phyloP scores from a whole-genome alignment of 1,140 invertebrate genomes.

The Phenacoccus solenopsis region DNA sequence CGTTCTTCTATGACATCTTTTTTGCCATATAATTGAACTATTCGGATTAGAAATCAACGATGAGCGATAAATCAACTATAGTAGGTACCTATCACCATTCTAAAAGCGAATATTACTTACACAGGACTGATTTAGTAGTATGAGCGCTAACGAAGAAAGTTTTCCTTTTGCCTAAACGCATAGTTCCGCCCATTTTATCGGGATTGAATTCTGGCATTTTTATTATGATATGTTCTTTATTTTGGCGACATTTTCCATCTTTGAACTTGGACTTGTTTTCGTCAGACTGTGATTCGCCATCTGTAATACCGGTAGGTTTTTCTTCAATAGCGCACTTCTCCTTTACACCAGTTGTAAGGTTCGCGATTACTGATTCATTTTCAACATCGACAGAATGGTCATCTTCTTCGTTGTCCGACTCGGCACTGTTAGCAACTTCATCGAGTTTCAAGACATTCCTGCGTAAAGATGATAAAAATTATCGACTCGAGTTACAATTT shows the following conservation, averaged over 20 bases:
- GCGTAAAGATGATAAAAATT: too few relatives aligned
- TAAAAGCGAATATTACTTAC: slow-evolving; percentile 41
- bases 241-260: slow-evolving; percentile 36
- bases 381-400: too few relatives aligned
- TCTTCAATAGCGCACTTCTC: too few relatives aligned
- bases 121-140: slow-evolving; percentile 45
- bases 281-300: too few relatives aligned
- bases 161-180: slow-evolving; percentile 84
- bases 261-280: neutral
- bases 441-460: slow-evolving; percentile 65
- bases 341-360: slow-evolving; percentile 32
- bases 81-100: too few relatives aligned
- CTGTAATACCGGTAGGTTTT: neutral
- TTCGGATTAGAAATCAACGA: slow-evolving; percentile 29
- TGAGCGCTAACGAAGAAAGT: slow-evolving; percentile 57
- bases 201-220: slow-evolving; percentile 97
- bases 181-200: slow-evolving; percentile 82
- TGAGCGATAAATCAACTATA: neutral
- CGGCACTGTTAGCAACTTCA: slow-evolving; percentile 72
- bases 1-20: slow-evolving; percentile 77
- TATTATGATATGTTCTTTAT: slow-evolving; percentile 71
- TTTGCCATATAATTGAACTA: slow-evolving; percentile 73
- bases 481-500: too few relatives aligned
- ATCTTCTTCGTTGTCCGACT: slow-evolving; percentile 41
- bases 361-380: too few relatives aligned